Evolutionary conservation across 2,113 vertebrate genomes (phyloP).

Genomic region (Oncorhynchus gorbuscha): DNA sequence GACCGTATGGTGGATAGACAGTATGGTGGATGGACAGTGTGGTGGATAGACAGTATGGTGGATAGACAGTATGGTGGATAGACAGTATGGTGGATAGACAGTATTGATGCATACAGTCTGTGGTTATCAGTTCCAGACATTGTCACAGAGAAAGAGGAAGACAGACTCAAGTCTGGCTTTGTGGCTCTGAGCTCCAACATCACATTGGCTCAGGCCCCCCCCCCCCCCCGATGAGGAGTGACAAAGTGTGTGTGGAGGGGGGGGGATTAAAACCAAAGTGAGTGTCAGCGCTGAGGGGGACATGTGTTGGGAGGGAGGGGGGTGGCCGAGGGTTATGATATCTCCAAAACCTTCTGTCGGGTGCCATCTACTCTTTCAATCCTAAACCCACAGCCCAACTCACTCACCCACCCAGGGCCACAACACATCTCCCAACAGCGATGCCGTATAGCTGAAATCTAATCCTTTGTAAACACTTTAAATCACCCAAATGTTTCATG

Average conservation of each 20-base stretch:
- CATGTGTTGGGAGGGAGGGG: not conserved
- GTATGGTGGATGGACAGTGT: too few species aligned
- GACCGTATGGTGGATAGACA: too few species aligned
- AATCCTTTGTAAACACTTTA: not conserved
- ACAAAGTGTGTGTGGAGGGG: not conserved
- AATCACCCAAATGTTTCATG: not conserved
- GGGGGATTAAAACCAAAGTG: not conserved
- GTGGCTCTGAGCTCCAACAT: too few species aligned
- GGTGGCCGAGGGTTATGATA: not conserved
- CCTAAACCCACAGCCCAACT: not conserved
- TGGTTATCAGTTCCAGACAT: too few species aligned
- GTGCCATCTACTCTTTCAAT: constrained; percentile 2
- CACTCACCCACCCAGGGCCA: not conserved
- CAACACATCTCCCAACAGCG: not conserved
- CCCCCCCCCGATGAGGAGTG: not conserved
- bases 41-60: too few species aligned
- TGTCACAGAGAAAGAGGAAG: too few species aligned
- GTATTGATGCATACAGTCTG: too few species aligned
- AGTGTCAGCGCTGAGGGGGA: constrained; percentile 12
- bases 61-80: too few species aligned
- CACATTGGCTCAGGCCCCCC: not conserved
- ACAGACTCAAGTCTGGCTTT: too few species aligned
- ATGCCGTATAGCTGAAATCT: not conserved
- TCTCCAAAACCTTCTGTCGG: constrained; percentile 7
- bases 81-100: too few species aligned